Percentiles rank a stretch among this genome's conserved stretches.
phyloP scores from a whole-genome alignment of 2,888 invertebrate genomes.

The Archips crataeganus region DNA sequence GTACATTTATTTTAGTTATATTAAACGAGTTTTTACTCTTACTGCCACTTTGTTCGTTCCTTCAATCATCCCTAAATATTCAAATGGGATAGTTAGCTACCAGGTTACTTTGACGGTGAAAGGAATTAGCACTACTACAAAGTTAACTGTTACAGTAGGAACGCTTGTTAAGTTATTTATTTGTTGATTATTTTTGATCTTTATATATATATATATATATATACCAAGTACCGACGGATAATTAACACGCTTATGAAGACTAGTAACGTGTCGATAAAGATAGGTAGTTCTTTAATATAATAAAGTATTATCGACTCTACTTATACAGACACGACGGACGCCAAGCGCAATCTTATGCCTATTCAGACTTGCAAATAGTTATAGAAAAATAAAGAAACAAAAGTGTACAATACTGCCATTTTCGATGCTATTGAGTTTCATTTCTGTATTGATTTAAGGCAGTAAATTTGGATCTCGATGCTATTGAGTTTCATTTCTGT shows the following conservation, averaged over 20 bases:
- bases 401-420: not conserved
- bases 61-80: not conserved
- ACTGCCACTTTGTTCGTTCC: not conserved
- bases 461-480: not conserved
- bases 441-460: not conserved
- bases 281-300: constrained; percentile 20
- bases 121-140: not conserved
- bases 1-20: constrained; percentile 67
- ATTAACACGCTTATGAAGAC: constrained; percentile 39
- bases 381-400: not conserved
- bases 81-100: not conserved
- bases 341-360: not conserved
- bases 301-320: constrained; percentile 18
- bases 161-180: not conserved
- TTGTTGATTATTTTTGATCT: constrained; percentile 1
- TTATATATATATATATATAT: not conserved
- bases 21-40: constrained; percentile 32
- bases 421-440: not conserved
- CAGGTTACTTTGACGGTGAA: not conserved
- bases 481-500: not conserved
- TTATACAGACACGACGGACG: not conserved
- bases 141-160: constrained; percentile 3
- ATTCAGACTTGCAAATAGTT: not conserved
- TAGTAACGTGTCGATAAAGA: constrained; percentile 35
- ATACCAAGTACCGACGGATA: constrained; percentile 20